Evolutionary conservation across 2,888 invertebrate genomes (phyloP).

Genomic region (Drosophila mimetica): DNA sequence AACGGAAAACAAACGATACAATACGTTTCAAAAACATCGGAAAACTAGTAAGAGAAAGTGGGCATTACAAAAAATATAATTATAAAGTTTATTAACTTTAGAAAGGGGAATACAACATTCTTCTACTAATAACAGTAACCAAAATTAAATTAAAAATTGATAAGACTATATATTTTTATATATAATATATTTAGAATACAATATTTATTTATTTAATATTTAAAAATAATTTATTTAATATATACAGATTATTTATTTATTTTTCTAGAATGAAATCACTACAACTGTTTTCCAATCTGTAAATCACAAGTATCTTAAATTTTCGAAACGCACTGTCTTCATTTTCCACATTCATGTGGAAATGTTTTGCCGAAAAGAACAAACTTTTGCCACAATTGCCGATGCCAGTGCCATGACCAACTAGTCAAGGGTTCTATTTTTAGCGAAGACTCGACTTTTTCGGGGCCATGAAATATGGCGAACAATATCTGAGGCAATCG

Average conservation of each 20-base stretch:
- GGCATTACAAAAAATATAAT: neutral
- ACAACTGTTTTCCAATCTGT: neutral
- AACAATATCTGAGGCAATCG: conserved; percentile 19
- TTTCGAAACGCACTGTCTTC: conserved; percentile 26
- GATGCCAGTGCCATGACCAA: conserved; percentile 23
- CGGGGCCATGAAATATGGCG: conserved; percentile 44
- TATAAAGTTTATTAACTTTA: neutral
- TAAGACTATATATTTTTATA: too few species aligned
- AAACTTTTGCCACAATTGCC: conserved; percentile 33
- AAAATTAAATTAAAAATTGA: too few species aligned
- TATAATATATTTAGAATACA: too few species aligned
- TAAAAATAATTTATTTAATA: too few species aligned
- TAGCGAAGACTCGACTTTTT: conserved; percentile 37
- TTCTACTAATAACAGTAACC: too few species aligned
- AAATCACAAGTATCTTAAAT: neutral
- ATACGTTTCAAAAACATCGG: conserved; percentile 2
- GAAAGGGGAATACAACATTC: too few species aligned
- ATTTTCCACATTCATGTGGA: conserved; percentile 19
- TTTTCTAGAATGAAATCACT: too few species aligned
- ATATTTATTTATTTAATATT: too few species aligned
- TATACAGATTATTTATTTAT: too few species aligned
- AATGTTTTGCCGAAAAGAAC: conserved; percentile 30
- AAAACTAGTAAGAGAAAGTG: neutral
- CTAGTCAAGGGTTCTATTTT: conserved; percentile 46
- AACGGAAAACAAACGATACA: conserved; percentile 4